phyloP scores from a whole-genome alignment of 2,888 invertebrate species.

The Lasioglossum leucozonium region DNA sequence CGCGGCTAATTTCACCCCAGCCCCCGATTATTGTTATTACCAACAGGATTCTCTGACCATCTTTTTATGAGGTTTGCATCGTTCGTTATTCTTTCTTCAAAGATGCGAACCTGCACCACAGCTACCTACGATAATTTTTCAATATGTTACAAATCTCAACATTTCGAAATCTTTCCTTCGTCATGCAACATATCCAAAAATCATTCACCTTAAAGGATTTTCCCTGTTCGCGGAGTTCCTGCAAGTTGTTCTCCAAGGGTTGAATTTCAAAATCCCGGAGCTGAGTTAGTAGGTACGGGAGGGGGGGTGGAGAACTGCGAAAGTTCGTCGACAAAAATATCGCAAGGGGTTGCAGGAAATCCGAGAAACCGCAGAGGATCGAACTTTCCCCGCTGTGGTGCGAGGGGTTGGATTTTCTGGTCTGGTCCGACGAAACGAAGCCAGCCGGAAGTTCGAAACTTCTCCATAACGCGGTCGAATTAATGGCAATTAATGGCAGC shows the following conservation, averaged over 20 bases:
- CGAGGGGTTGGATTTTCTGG: conserved; percentile 26
- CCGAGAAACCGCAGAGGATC: neutral
- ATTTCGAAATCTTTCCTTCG: neutral
- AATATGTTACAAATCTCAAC: neutral
- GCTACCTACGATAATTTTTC: neutral
- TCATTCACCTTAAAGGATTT: neutral
- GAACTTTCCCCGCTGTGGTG: neutral
- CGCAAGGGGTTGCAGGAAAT: conserved; percentile 2
- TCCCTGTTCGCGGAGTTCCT: neutral
- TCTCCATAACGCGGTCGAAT: conserved; percentile 53
- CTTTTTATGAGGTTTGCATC: neutral
- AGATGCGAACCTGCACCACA: neutral
- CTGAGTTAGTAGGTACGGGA: neutral
- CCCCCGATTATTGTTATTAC: conserved; percentile 8
- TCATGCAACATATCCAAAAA: neutral
- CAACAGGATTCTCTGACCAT: neutral
- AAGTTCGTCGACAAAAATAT: conserved; percentile 2
- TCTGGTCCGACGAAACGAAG: neutral
- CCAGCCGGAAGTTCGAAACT: conserved; percentile 30
- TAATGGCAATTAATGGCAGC: conserved; percentile 68
- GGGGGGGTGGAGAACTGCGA: neutral
- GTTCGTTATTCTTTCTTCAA: neutral
- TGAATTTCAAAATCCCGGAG: neutral
- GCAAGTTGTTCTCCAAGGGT: neutral
- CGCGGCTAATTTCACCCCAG: conserved; percentile 25